Base-by-base conservation (phyloP, 1,140 invertebrate genomes). In the Bombus picipes region DNA sequence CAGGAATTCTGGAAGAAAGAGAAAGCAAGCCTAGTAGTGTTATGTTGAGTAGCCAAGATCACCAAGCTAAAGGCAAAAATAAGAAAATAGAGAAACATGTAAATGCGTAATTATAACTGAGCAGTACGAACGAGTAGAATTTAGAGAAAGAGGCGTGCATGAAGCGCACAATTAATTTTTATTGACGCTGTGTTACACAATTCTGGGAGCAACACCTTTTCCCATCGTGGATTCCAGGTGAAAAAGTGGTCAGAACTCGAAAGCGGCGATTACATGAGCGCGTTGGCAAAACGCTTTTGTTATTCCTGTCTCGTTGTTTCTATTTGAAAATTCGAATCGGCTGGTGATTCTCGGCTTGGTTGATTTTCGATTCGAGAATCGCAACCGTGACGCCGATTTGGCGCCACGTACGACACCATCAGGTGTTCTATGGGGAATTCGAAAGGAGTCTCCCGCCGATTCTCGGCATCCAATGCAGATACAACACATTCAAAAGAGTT, bases 301-400 rank as follows among this genome's bases (percentile, higher is more conserved):
- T 76, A 86, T 86, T 86, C 85, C 5, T 34, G 39, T 47, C 28
- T 57, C 68, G 78, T 72, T 53, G 47, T 39, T 39, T 80, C 76
- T 72, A 59, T 84, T 84, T 72, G 83, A 84, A 84, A 71, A 84
- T 84, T 84, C 83, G 83, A 84, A 59, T 37, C 53, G 82, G 10
- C 53, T 47, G 41, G 43, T n/a, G 43, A 72, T 53, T 53, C 66
- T 53, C 43, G 5, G 15, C 76, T 65, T 4, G 6, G 0, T n/a
- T 68, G 39, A 70, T 68, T 80, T 43, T 71, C 82, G 66, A 83
- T 83, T 68, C 39, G 65, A 78, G 65, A 76, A 76, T 66, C 75
- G 53, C 47, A 34, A 62, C 32, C 5, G n/a, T 34, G 72, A 62
- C 76, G 72, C 53, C 71, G 74, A 81, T 87, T 85, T 72, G 83